Conservation (phyloP, 2,113 vertebrate species). For the Pelvicachromis taeniatus region DNA sequence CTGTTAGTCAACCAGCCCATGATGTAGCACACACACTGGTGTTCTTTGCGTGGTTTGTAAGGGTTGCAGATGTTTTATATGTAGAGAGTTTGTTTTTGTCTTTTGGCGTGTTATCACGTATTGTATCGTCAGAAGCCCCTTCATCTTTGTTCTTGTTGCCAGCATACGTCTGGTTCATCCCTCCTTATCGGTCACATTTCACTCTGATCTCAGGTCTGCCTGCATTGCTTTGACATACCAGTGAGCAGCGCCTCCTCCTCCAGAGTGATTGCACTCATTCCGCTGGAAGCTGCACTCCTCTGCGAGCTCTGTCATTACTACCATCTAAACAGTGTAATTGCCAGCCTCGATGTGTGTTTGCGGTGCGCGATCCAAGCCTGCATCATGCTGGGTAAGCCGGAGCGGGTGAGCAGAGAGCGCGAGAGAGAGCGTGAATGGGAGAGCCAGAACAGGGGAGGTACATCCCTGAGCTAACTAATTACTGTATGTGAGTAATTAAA, state of each 20-base stretch:
- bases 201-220: constrained; percentile 25
- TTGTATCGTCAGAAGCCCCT: background rate
- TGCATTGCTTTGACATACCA: background rate
- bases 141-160: background rate
- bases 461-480: constrained; percentile 45
- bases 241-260: constrained; percentile 26
- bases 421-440: constrained; percentile 14
- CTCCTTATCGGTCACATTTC: background rate
- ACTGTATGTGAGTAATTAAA: constrained; percentile 57
- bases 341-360: constrained; percentile 53
- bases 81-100: background rate
- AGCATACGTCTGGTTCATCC: background rate
- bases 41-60: background rate
- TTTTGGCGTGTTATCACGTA: background rate
- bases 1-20: constrained; percentile 35
- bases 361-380: constrained; percentile 35
- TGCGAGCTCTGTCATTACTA: constrained; percentile 63
- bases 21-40: background rate
- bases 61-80: background rate
- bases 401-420: background rate
- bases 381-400: constrained; percentile 20
- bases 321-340: constrained; percentile 57
- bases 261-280: constrained; percentile 33
- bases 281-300: constrained; percentile 41
- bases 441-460: constrained; percentile 1